phyloP scores from a whole-genome alignment of 1,140 invertebrate species.

The Eufriesea mexicana region DNA sequence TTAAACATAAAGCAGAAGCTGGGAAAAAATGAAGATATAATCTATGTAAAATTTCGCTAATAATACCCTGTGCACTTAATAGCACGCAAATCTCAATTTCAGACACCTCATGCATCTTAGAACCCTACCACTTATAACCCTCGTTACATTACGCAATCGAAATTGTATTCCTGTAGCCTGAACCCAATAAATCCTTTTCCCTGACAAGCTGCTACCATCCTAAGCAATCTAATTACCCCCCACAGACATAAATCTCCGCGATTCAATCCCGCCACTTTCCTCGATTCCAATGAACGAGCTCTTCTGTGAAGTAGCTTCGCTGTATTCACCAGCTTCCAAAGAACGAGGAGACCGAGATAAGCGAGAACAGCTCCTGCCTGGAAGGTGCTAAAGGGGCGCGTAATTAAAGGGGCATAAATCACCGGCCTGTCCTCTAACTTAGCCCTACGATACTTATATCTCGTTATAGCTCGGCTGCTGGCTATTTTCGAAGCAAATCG shows the following conservation, averaged over 20 bases:
- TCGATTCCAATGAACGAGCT: constrained; percentile 10
- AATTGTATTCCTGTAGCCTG: background rate
- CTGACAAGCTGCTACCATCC: background rate
- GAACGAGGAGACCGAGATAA: background rate
- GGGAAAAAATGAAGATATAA: too few species aligned
- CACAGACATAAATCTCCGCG: constrained; percentile 16
- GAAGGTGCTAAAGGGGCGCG: constrained; percentile 32
- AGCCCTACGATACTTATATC: constrained; percentile 18
- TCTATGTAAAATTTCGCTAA: too few species aligned
- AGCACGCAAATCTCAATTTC: background rate
- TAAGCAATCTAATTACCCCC: constrained; percentile 25
- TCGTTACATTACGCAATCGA: background rate
- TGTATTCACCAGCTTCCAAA: too few species aligned
- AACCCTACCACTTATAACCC: background rate
- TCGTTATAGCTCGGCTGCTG: constrained; percentile 15
- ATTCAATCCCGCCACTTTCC: constrained; percentile 3
- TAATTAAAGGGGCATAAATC: constrained; percentile 58
- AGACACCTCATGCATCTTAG: background rate
- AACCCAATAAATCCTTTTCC: background rate
- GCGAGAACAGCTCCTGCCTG: constrained; percentile 15
- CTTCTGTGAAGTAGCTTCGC: background rate
- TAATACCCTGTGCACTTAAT: background rate
- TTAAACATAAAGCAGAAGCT: too few species aligned
- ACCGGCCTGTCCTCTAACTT: constrained; percentile 16
- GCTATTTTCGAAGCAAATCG: constrained; percentile 28